A percentile compares a stretch with the other conserved stretches of the same genome.
Evolutionary conservation across 2,113 vertebrate species (phyloP).

Genomic region (Seriola rivoliana): DNA sequence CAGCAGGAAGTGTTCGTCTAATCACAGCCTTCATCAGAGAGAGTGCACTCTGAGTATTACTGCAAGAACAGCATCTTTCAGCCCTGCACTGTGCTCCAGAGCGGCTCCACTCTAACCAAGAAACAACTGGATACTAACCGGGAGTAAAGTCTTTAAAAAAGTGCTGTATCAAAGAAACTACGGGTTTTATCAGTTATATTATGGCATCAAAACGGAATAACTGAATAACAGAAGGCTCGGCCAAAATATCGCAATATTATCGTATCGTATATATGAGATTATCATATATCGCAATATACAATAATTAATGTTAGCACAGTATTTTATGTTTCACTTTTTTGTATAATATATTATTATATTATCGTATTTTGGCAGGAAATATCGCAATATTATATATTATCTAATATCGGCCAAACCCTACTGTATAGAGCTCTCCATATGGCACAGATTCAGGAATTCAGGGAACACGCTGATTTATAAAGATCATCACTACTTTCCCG

Average conservation of each 20-base stretch:
- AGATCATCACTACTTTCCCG: not conserved
- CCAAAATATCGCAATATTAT: too few species aligned
- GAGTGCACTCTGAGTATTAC: conserved; percentile 60
- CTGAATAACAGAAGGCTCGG: too few species aligned
- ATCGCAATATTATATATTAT: too few species aligned
- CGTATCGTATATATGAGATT: too few species aligned
- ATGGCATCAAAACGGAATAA: not conserved
- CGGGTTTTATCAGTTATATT: not conserved
- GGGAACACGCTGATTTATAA: not conserved
- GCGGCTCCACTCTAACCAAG: conserved; percentile 3
- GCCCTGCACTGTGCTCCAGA: not conserved
- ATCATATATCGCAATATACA: too few species aligned
- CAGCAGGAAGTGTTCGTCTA: conserved; percentile 27
- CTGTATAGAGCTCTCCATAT: not conserved
- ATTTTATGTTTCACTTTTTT: too few species aligned
- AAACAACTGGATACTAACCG: not conserved
- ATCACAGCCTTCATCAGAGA: conserved; percentile 61
- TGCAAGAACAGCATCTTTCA: conserved; percentile 44
- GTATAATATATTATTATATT: too few species aligned
- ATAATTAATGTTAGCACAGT: too few species aligned
- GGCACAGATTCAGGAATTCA: too few species aligned
- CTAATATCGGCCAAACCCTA: too few species aligned
- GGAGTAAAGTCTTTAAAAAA: not conserved
- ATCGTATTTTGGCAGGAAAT: too few species aligned
- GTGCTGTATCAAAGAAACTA: not conserved